A percentile compares a stretch with the other conserved stretches of the same genome.
Evolutionary conservation across 2,113 vertebrate species (phyloP).

Genomic region (Prochilodus magdalenae): DNA sequence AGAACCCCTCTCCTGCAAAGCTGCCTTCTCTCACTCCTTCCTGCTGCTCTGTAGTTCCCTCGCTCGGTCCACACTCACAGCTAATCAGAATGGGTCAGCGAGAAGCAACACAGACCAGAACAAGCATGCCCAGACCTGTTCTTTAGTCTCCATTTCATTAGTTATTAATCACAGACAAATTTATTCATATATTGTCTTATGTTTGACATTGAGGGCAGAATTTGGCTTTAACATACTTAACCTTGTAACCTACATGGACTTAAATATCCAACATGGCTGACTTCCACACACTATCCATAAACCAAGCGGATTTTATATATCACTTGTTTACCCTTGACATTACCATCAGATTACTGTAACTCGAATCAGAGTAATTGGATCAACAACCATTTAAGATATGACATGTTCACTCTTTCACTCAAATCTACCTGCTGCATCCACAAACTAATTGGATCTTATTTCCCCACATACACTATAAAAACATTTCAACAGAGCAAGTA

Average conservation of each 20-base stretch:
- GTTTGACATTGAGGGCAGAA: not conserved
- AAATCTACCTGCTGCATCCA: not conserved
- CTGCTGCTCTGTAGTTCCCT: slow-evolving; percentile 21
- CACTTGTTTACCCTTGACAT: not conserved
- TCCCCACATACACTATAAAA: not conserved
- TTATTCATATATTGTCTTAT: not conserved
- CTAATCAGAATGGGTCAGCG: slow-evolving; percentile 52
- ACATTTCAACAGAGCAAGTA: not conserved
- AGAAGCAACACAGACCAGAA: slow-evolving; percentile 32
- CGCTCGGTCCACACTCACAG: slow-evolving; percentile 47
- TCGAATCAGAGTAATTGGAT: not conserved
- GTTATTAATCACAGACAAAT: not conserved
- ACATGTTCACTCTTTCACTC: not conserved
- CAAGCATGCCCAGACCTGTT: slow-evolving; percentile 34
- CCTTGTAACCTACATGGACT: not conserved
- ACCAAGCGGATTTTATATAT: not conserved
- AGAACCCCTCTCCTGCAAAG: slow-evolving; percentile 54
- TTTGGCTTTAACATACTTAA: no score
- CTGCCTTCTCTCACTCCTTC: slow-evolving; percentile 42
- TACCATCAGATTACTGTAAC: not conserved
- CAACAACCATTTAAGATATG: not conserved
- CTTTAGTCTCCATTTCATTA: slow-evolving; percentile 5
- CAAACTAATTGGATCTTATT: not conserved
- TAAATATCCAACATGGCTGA: not conserved
- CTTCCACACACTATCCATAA: not conserved